Evolutionary conservation across 2,888 invertebrate species (phyloP).

Genomic region (Bombyx huttoni): DNA sequence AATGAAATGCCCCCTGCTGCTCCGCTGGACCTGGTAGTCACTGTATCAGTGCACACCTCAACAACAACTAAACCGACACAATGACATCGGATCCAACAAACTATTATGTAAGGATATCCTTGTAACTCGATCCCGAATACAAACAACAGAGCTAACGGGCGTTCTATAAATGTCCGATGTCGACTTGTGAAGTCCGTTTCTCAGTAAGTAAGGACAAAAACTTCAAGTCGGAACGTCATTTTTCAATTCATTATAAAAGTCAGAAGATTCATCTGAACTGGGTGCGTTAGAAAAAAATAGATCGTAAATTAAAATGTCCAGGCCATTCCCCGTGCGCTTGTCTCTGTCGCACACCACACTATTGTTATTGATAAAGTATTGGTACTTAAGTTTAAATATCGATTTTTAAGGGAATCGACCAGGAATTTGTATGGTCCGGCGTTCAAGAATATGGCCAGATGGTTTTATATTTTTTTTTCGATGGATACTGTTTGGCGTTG

Average conservation of each 20-base stretch:
- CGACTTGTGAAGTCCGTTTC: conserved; percentile 70
- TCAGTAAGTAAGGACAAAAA: conserved; percentile 57
- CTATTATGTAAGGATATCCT: conserved; percentile 44
- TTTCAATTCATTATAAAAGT: conserved; percentile 65
- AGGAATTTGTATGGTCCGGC: conserved; percentile 44
- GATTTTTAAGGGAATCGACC: conserved; percentile 51
- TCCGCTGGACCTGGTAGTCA: conserved; percentile 7
- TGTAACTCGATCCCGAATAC: conserved; percentile 44
- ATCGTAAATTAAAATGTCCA: conserved; percentile 69
- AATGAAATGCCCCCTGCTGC: conserved; percentile 47
- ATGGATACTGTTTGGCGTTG: conserved; percentile 44
- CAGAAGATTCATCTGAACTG: conserved; percentile 63
- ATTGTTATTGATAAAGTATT: conserved; percentile 56
- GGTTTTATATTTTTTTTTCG: conserved; percentile 49
- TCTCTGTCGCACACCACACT: conserved; percentile 41
- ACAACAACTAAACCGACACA: conserved; percentile 40
- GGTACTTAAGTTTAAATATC: conserved; percentile 63
- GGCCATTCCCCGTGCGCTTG: conserved; percentile 29
- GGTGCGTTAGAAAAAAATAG: conserved; percentile 51
- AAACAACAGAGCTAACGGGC: conserved; percentile 46
- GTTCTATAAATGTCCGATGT: conserved; percentile 36
- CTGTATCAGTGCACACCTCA: conserved; percentile 32
- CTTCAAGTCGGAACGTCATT: conserved; percentile 51
- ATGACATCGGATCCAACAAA: conserved; percentile 43
- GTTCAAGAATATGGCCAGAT: conserved; percentile 45